phyloP scores from a whole-genome alignment of 2,113 vertebrate species.

The Otocyon megalotis region DNA sequence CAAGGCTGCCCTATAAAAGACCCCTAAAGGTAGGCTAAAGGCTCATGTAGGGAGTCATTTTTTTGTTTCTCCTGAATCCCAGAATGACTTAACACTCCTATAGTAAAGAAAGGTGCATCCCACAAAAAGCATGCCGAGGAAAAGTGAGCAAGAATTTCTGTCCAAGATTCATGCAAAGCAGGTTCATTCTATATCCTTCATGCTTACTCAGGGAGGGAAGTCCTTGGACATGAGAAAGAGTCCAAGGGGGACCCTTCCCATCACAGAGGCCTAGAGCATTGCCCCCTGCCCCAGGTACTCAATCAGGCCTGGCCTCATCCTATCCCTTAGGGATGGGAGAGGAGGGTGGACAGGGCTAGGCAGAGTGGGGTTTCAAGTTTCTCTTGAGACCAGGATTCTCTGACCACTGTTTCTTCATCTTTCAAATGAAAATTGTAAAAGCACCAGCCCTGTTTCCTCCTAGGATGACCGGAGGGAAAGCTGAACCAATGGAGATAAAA shows the following conservation, averaged over 20 bases:
- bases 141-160: not conserved
- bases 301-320: not conserved
- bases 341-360: not conserved
- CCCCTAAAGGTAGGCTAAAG: not conserved
- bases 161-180: not conserved
- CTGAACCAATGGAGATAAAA: not conserved
- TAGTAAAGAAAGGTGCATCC: not conserved
- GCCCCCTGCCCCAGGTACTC: not conserved
- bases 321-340: not conserved
- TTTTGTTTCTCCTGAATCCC: conserved; percentile 41
- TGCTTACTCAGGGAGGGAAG: not conserved
- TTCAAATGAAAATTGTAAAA: not conserved
- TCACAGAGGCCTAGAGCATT: accelerated
- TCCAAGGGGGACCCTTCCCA: not conserved
- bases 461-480: not conserved
- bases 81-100: not conserved
- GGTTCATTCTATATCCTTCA: not conserved
- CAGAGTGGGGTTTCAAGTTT: not conserved
- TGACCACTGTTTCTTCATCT: not conserved
- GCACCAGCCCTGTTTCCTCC: not conserved
- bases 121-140: not conserved
- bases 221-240: not conserved
- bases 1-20: not conserved
- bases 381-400: not conserved
- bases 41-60: not conserved